These are phyloP conservation scores for Ctenopoma multispine DNA, from an alignment of 2,797 vertebrate species.

Conservation along the genomic window DNA sequence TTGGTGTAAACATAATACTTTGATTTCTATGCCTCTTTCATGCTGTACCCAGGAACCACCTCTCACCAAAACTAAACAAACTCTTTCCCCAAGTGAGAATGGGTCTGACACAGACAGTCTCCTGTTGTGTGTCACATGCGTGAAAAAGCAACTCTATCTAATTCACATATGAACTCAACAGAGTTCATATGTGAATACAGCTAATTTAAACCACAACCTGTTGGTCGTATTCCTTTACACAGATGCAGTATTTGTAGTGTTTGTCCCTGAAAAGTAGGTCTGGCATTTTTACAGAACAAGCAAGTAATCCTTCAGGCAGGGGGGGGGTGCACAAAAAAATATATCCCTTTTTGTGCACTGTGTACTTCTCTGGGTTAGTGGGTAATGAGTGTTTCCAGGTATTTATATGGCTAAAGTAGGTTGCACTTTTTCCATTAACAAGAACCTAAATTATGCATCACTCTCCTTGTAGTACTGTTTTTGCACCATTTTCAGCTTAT, in stretches of 20 bases:
- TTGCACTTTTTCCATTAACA: conserved; percentile 18
- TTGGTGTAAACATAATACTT: too few relatives aligned
- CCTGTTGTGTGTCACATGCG: too few relatives aligned
- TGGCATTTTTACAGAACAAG: conserved; percentile 15
- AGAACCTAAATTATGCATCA: conserved; percentile 49
- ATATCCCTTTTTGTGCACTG: conserved; percentile 3
- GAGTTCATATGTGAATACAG: too few relatives aligned
- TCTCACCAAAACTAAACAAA: too few relatives aligned
- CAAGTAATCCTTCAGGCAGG: conserved; percentile 18
- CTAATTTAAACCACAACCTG: conserved; percentile 13
- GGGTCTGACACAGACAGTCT: too few relatives aligned
- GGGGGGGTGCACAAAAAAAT: too few relatives aligned
- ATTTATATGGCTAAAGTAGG: conserved; percentile 3
- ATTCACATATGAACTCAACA: too few relatives aligned
- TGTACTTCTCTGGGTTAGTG: conserved; percentile 12
- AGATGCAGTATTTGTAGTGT: conserved; percentile 19
- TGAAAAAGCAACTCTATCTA: too few relatives aligned
- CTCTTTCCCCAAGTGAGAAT: too few relatives aligned
- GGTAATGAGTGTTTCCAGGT: conserved; percentile 18
- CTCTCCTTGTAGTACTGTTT: conserved; percentile 29
- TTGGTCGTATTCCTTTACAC: not conserved
- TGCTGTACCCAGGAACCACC: too few relatives aligned
- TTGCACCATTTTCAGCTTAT: conserved; percentile 2
- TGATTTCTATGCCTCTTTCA: too few relatives aligned
- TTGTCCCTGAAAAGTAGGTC: conserved; percentile 26